Evolutionary conservation across 35 echinoderm and acorn worm species (phyloP).

Genomic region (Stichopus chloronotus): DNA sequence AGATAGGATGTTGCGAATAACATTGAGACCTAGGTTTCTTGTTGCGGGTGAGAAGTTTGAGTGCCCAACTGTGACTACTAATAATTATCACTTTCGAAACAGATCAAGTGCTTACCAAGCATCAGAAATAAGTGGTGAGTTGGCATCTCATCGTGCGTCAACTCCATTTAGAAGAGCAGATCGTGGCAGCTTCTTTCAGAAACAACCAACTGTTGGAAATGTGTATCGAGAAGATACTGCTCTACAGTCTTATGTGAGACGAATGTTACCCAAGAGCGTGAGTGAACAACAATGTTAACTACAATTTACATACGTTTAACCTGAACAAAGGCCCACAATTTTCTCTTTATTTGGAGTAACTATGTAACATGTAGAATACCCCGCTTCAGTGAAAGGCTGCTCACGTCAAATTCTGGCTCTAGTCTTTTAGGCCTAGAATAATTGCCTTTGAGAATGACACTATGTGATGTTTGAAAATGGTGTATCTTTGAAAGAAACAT

Average conservation of each 20-base stretch:
- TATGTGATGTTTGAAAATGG: background rate
- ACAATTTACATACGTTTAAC: background rate
- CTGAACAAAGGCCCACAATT: background rate
- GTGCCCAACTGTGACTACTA: background rate
- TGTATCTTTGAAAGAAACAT: too few relatives aligned
- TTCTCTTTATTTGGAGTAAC: background rate
- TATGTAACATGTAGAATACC: background rate
- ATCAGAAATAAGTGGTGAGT: background rate
- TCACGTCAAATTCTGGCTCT: background rate
- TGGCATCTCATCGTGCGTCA: background rate
- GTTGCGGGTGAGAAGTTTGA: too few relatives aligned
- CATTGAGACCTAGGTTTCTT: too few relatives aligned
- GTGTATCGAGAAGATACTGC: constrained; percentile 57
- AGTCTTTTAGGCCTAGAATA: background rate
- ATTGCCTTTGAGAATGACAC: background rate
- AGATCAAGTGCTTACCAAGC: background rate
- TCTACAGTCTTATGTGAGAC: constrained; percentile 31
- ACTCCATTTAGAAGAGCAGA: constrained; percentile 49
- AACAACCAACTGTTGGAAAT: constrained; percentile 45
- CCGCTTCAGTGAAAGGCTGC: background rate
- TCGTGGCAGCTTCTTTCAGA: constrained; percentile 63
- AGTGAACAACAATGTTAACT: background rate
- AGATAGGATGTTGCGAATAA: too few relatives aligned
- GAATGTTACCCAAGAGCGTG: constrained; percentile 24
- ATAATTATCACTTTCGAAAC: background rate